Percentiles rank a stretch among this genome's conserved stretches.
These are phyloP conservation scores for Antheraea mylitta DNA, from an alignment of 1,140 invertebrate species.

Conservation along the genomic window DNA sequence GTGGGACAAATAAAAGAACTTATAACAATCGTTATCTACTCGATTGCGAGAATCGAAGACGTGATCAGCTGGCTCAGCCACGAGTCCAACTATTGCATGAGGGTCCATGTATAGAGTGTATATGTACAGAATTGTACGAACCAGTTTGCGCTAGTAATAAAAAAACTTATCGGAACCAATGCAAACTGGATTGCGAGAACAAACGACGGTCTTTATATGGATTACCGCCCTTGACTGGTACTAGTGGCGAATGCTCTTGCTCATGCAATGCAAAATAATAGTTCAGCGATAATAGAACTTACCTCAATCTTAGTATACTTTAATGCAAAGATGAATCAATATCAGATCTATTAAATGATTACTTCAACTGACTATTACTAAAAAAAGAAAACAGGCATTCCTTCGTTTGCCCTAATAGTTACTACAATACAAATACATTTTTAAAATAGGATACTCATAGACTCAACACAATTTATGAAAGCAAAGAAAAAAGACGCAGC, in stretches of 20 bases:
- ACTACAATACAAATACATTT: too few species aligned
- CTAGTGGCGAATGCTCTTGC: constrained; percentile 80
- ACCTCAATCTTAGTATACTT: too few species aligned
- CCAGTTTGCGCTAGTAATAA: constrained; percentile 29
- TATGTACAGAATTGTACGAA: constrained; percentile 30
- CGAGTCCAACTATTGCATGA: constrained; percentile 16
- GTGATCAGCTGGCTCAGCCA: constrained; percentile 7
- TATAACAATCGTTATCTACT: constrained; percentile 28
- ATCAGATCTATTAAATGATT: too few species aligned
- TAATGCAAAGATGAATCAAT: background rate
- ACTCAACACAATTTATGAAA: too few species aligned
- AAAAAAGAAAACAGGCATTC: too few species aligned
- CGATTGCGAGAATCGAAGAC: constrained; percentile 28
- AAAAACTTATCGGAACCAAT: constrained; percentile 20
- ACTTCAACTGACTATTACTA: too few species aligned
- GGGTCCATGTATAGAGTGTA: constrained; percentile 26
- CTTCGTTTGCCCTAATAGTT: too few species aligned
- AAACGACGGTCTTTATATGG: constrained; percentile 2
- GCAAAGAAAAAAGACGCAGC: too few species aligned
- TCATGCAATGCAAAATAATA: constrained; percentile 82
- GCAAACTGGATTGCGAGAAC: constrained; percentile 24
- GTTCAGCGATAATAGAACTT: constrained; percentile 14
- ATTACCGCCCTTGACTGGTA: constrained; percentile 33
- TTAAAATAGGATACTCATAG: too few species aligned
- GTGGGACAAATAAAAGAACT: constrained; percentile 75